Percentiles rank a stretch among this genome's conserved stretches.
phyloP scores from a whole-genome alignment of 2,113 vertebrate species.

The Notechis scutatus region DNA sequence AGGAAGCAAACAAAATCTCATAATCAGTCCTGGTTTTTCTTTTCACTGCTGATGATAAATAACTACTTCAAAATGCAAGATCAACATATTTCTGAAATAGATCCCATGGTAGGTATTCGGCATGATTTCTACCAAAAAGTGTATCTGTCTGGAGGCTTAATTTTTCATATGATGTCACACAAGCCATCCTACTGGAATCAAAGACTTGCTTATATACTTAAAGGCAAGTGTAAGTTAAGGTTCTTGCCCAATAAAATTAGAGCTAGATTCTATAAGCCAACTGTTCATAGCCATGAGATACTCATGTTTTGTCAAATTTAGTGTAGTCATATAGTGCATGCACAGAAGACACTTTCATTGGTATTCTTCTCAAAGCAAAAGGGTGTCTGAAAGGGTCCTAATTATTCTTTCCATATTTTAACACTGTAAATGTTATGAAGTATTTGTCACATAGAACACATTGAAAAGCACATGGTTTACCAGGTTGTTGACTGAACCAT shows the following conservation, averaged over 20 bases:
- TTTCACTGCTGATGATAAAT: neutral
- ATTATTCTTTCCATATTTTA: neutral
- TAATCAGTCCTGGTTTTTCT: neutral
- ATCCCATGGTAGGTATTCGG: neutral
- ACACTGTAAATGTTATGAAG: neutral
- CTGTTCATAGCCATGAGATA: neutral
- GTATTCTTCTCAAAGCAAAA: neutral
- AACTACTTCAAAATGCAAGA: neutral
- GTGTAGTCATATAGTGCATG: neutral
- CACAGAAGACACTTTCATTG: neutral
- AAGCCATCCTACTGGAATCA: neutral
- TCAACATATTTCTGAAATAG: neutral
- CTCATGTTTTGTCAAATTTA: neutral
- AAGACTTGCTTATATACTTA: neutral
- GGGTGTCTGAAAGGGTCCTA: neutral
- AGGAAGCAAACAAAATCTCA: neutral
- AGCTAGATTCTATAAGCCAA: neutral
- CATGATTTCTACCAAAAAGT: neutral
- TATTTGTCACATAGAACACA: neutral
- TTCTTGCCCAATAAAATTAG: neutral
- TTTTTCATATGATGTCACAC: neutral
- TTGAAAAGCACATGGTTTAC: slow-evolving; percentile 37
- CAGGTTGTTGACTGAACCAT: accelerated
- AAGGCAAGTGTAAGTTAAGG: neutral
- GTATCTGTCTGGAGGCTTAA: neutral